Evolutionary conservation across 2,113 vertebrate species (phyloP).

Genomic region (Brienomyrus longianalis): DNA sequence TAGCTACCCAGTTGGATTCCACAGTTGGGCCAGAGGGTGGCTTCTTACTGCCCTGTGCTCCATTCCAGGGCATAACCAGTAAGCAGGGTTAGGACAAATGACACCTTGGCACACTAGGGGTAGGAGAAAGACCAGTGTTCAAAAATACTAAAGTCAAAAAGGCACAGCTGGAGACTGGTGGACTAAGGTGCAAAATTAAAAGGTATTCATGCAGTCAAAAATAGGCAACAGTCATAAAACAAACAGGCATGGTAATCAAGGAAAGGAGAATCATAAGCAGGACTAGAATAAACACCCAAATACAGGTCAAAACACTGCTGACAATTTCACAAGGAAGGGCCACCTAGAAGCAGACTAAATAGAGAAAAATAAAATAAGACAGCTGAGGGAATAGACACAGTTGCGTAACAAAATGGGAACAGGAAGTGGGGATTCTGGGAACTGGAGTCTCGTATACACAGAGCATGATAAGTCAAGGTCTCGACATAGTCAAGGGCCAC

Average conservation of each 20-base stretch:
- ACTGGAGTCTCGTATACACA: not conserved
- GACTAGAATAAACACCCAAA: not conserved
- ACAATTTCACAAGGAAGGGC: not conserved
- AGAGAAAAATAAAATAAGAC: not conserved
- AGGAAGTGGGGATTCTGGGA: not conserved
- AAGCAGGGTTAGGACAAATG: no score
- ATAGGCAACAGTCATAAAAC: not conserved
- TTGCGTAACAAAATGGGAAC: not conserved
- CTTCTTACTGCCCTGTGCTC: no score
- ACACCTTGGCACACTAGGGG: no score
- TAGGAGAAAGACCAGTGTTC: no score
- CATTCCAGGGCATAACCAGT: no score
- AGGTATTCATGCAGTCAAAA: not conserved
- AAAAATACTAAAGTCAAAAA: no score
- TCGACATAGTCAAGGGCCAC: not conserved
- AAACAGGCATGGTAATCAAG: not conserved
- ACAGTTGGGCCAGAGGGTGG: no score
- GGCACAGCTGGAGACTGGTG: no score
- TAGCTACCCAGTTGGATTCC: no score
- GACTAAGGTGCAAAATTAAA: not conserved
- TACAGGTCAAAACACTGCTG: not conserved
- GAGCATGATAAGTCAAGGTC: not conserved
- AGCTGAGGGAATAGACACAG: not conserved
- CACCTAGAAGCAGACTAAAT: not conserved
- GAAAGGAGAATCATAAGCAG: not conserved